These are phyloP conservation scores for Tetramorium simillimum DNA, from an alignment of 1,140 invertebrate species.

Conservation along the genomic window DNA sequence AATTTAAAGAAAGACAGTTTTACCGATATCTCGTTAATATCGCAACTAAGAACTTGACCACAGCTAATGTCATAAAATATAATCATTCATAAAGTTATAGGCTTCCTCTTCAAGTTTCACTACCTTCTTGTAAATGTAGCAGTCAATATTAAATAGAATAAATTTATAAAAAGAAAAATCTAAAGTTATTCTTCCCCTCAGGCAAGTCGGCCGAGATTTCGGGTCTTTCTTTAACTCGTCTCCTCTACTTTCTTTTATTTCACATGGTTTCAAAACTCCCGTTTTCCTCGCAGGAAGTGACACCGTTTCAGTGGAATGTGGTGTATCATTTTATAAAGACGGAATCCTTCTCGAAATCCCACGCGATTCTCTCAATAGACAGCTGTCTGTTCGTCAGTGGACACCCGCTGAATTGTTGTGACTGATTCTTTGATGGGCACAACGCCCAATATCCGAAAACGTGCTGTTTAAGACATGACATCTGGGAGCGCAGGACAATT, in stretches of 20 bases:
- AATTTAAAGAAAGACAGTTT: neutral
- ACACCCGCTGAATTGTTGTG: slow-evolving; percentile 77
- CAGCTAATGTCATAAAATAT: slow-evolving; percentile 4
- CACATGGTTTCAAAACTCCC: slow-evolving; percentile 30
- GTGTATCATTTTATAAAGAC: slow-evolving; percentile 62
- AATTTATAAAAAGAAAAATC: neutral
- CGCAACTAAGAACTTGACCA: neutral
- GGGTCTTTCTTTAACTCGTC: neutral
- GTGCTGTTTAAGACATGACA: slow-evolving; percentile 63
- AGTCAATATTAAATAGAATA: neutral
- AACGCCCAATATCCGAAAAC: slow-evolving; percentile 47
- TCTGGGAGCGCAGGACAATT: slow-evolving; percentile 26
- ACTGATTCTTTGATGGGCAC: slow-evolving; percentile 78
- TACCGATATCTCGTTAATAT: neutral
- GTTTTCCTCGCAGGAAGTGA: slow-evolving; percentile 41
- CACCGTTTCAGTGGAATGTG: slow-evolving; percentile 38
- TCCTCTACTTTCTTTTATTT: slow-evolving; percentile 49
- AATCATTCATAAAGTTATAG: neutral
- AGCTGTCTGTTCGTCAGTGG: slow-evolving; percentile 70
- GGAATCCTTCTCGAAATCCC: slow-evolving; percentile 23
- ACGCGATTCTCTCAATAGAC: slow-evolving; percentile 60
- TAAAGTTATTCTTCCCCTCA: slow-evolving; percentile 8
- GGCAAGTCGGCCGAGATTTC: slow-evolving; percentile 54
- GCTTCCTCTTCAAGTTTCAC: neutral
- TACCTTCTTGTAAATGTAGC: neutral